Conservation (phyloP, 2,113 vertebrate species). For the Prochilodus magdalenae region DNA sequence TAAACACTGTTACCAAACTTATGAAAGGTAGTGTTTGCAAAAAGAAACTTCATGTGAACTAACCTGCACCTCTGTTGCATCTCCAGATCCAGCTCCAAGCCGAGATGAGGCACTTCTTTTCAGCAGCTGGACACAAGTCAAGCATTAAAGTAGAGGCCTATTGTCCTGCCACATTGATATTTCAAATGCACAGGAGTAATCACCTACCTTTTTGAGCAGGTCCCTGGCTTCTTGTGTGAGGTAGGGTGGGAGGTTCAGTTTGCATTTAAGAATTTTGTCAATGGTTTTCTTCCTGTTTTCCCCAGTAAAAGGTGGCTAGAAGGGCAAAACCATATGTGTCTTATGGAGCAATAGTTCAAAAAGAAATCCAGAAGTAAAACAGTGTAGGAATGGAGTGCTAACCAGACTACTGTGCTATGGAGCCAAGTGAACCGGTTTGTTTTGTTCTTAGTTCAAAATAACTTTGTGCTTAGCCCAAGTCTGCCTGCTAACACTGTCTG, state of each 20-base stretch:
- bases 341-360: too few species aligned
- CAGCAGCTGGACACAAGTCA: conserved; percentile 83
- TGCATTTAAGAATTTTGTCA: conserved; percentile 99
- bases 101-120: conserved; percentile 95
- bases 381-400: too few species aligned
- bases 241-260: conserved; percentile 99
- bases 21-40: background rate
- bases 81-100: conserved; percentile 91
- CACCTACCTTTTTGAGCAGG: conserved; percentile 93
- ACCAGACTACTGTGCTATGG: too few species aligned
- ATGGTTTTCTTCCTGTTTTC: conserved; percentile 98
- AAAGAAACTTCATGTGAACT: background rate
- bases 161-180: background rate
- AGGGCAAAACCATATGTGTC: background rate
- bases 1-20: background rate
- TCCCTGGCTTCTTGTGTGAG: conserved; percentile 99
- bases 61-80: conserved; percentile 95
- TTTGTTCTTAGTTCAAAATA: too few species aligned
- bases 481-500: too few species aligned
- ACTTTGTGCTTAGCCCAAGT: too few species aligned
- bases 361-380: too few species aligned
- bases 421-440: too few species aligned
- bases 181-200: background rate
- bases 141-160: background rate
- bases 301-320: conserved; percentile 93